Conservation (phyloP, 2,888 invertebrate genomes). For the Baccha elongata region DNA sequence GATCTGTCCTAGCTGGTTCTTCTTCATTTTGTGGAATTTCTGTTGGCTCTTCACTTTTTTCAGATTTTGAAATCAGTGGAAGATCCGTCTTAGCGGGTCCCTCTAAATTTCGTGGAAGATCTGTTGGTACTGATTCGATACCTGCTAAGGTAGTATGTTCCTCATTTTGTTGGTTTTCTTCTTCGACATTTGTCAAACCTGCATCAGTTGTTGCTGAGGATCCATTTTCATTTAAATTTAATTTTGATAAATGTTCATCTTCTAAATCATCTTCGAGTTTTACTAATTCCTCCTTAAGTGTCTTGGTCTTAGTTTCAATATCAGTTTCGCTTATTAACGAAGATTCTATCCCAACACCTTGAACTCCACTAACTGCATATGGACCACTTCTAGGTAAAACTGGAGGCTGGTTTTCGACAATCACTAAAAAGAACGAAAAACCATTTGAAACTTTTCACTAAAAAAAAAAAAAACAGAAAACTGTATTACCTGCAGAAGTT, state of each 20-base stretch:
- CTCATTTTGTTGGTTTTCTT: neutral
- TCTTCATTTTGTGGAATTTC: too few relatives aligned
- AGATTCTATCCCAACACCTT: neutral
- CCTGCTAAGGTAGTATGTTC: too few relatives aligned
- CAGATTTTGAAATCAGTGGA: neutral
- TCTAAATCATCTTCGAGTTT: neutral
- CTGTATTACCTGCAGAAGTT: constrained; percentile 44
- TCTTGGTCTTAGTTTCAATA: neutral
- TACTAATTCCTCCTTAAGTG: neutral
- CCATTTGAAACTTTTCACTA: neutral
- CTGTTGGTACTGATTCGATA: neutral
- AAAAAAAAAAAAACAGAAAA: neutral
- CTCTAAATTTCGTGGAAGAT: neutral
- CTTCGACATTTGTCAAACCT: neutral
- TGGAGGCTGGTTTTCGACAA: constrained; percentile 34
- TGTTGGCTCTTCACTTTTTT: neutral
- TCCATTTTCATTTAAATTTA: neutral
- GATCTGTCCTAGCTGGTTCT: neutral
- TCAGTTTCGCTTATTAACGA: neutral
- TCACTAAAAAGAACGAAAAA: constrained; percentile 13
- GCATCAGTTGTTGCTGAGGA: neutral
- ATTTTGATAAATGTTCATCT: neutral
- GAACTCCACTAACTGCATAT: neutral
- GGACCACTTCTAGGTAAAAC: constrained; percentile 24
- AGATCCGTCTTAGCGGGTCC: neutral